Evolutionary conservation across 2,888 invertebrate species (phyloP), one percentile per base, ranked within the genome.

Genomic region (Geophilus truncorum): DNA sequence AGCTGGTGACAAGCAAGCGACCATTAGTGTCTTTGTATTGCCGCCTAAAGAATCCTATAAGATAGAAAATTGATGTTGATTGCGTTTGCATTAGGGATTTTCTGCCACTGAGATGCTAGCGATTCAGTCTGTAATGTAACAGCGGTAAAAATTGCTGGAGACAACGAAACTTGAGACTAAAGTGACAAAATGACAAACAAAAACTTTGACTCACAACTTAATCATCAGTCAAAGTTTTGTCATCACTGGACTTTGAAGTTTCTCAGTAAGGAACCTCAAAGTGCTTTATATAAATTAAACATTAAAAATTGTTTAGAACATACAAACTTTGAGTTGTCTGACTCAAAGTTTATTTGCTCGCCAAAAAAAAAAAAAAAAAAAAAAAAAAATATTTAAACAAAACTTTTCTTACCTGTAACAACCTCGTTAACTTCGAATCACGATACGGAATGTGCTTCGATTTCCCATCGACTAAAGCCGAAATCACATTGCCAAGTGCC

Each of bases 11-110:
- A 95, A 88, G 85, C 94, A 94, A 0, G 94, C 94, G 78, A 94
- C 92, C 95, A 96, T 96, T 78, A 96, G 86, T 0, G 95, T 96
- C 85, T 94, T 92, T 0, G 95, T 94, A 86, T 96, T 96, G 0
- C 95, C 95, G 4, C 95, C 94, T 5, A 94, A 87, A 5, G 93
- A 94, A 86, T 94, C 93, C 89, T 92, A 77, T 15, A 70, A 70
- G 10, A 70, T 7, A 70, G n/a, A 1, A 62, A 21, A 70, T n/a
- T 25, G 28, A 9, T 70, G 9, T 70, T 30, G 3, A 77, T 76
- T n/a, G n/a, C n/a, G 21, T 76, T 76, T 10, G n/a, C 21, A 76
- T 7, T 76, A 70, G 9, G 9, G n/a, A 70, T n/a, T 76, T 62
- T 21, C 18, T 5, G 62, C 62, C 5, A 62, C n/a, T n/a, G n/a